Percentiles rank a stretch among this genome's conserved stretches.
phyloP scores from a whole-genome alignment of 2,113 vertebrate species.

The Mobula hypostoma region DNA sequence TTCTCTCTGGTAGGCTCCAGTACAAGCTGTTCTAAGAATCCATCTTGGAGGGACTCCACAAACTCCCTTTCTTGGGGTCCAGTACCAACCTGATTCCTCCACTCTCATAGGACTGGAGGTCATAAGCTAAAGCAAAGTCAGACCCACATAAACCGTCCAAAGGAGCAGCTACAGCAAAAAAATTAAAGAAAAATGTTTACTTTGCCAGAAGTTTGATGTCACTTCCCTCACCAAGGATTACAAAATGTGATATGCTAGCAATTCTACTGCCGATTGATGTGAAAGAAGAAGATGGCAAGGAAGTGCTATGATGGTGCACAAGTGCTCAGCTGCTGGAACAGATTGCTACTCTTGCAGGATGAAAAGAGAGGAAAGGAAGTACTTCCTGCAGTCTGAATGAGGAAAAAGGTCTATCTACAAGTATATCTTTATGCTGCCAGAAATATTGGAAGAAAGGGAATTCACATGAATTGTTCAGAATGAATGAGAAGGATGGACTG shows the following conservation, averaged over 20 bases:
- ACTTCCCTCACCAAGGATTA: background rate
- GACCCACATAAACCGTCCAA: background rate
- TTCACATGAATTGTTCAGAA: background rate
- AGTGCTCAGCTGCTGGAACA: background rate
- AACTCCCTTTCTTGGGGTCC: no score
- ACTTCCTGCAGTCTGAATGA: background rate
- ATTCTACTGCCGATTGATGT: no score
- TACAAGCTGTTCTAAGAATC: no score
- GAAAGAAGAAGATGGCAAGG: background rate
- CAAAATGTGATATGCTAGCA: background rate
- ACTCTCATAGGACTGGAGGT: background rate
- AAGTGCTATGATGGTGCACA: background rate
- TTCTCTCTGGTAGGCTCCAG: no score
- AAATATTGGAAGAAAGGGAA: background rate
- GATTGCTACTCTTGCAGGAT: no score
- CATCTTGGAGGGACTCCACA: no score
- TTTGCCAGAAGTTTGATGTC: background rate
- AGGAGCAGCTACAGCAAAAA: background rate
- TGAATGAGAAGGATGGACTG: background rate
- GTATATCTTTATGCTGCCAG: background rate
- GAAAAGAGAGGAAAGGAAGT: background rate
- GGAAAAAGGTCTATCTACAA: background rate
- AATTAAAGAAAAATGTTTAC: background rate
- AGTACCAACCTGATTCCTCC: no score
- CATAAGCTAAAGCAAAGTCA: background rate